phyloP scores from a whole-genome alignment of 2,888 invertebrate species.

The Dryococelus australis region DNA sequence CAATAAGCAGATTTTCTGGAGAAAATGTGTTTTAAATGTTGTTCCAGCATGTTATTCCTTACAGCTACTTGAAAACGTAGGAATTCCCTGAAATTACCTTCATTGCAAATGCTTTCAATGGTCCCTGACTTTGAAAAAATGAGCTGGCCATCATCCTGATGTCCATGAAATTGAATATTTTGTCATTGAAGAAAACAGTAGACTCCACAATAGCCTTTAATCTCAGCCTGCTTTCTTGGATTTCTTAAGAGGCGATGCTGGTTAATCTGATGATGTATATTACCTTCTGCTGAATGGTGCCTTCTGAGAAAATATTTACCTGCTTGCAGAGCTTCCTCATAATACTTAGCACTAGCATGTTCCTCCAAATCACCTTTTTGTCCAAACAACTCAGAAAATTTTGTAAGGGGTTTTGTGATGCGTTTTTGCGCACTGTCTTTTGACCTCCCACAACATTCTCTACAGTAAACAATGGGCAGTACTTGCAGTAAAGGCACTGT shows the following conservation, averaged over 20 bases:
- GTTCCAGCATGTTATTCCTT: neutral
- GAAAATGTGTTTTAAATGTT: slow-evolving; percentile 42
- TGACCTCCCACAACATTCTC: slow-evolving; percentile 41
- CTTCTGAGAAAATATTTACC: slow-evolving; percentile 38
- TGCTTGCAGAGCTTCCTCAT: slow-evolving; percentile 40
- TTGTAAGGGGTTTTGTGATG: slow-evolving; percentile 44
- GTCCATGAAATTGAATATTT: neutral
- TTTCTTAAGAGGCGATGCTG: slow-evolving; percentile 34
- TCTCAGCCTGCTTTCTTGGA: slow-evolving; percentile 45
- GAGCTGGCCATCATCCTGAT: neutral
- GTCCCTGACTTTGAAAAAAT: neutral
- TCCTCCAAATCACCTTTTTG: slow-evolving; percentile 44
- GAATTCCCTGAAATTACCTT: neutral
- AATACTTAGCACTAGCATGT: slow-evolving; percentile 42
- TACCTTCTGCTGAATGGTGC: slow-evolving; percentile 33
- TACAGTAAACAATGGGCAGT: slow-evolving; percentile 43
- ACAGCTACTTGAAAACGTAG: neutral
- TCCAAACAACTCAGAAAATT: slow-evolving; percentile 46
- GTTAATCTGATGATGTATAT: slow-evolving; percentile 40
- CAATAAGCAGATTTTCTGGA: slow-evolving; percentile 51
- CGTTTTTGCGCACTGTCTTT: slow-evolving; percentile 41
- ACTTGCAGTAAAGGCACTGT: slow-evolving; percentile 45
- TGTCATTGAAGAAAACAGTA: slow-evolving; percentile 43
- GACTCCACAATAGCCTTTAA: slow-evolving; percentile 45
- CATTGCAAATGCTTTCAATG: neutral